phyloP scores from a whole-genome alignment of 2,797 vertebrate genomes.

The Acropternis orthonyx region DNA sequence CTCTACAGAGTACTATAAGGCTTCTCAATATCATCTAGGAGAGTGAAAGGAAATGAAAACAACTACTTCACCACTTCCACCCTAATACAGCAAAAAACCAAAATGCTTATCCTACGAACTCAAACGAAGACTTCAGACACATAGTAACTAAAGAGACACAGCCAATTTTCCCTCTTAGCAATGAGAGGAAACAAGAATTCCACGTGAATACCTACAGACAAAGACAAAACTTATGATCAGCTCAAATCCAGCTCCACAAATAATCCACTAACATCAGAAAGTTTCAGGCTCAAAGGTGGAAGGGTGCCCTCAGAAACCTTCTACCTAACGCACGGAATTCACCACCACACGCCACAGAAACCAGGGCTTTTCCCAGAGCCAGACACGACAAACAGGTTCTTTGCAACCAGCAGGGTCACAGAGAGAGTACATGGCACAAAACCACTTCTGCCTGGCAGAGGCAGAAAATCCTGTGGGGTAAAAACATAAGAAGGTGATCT shows the following conservation, averaged over 20 bases:
- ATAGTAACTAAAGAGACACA: neutral
- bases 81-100: neutral
- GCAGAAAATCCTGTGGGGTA: neutral
- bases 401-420: neutral
- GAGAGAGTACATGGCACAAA: neutral
- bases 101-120: neutral
- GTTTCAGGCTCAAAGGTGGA: neutral
- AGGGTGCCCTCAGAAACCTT: neutral
- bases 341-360: neutral
- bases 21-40: neutral
- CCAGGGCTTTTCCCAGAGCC: neutral
- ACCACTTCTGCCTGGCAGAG: neutral
- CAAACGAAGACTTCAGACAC: neutral
- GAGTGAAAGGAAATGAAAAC: neutral
- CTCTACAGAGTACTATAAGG: neutral
- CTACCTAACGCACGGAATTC: neutral
- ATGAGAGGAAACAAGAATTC: neutral
- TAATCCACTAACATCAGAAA: neutral
- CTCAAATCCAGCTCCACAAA: neutral
- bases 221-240: neutral
- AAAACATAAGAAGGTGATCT: neutral
- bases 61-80: neutral
- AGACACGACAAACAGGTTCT: neutral
- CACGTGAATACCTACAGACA: neutral
- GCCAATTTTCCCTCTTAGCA: neutral